Evolutionary conservation across 2,113 vertebrate genomes (phyloP).

Genomic region (Naja naja): DNA sequence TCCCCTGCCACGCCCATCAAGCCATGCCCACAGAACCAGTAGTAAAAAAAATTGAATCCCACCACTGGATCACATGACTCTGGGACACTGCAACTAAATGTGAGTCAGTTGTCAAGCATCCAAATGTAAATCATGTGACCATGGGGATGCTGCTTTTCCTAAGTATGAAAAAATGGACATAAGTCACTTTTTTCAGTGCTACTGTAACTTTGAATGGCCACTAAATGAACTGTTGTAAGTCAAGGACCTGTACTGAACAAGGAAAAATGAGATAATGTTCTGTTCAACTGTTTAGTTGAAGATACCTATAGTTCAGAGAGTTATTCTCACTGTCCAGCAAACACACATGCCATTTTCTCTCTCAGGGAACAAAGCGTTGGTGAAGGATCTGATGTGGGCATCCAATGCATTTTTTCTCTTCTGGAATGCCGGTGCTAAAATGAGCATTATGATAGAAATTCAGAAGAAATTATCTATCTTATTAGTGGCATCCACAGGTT

Average conservation of each 20-base stretch:
- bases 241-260: not conserved
- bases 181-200: not conserved
- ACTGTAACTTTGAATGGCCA: not conserved
- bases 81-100: too few species aligned
- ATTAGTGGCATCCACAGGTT: not conserved
- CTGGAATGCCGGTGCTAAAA: not conserved
- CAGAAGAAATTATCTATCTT: not conserved
- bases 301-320: not conserved
- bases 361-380: not conserved
- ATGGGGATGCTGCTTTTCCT: not conserved
- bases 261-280: not conserved
- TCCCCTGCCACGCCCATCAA: too few species aligned
- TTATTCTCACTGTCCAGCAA: not conserved
- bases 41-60: too few species aligned
- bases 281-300: not conserved
- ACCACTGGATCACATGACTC: not conserved
- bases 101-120: too few species aligned
- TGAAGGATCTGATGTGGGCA: not conserved
- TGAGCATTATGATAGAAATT: not conserved
- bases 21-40: too few species aligned
- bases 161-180: not conserved
- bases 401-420: not conserved
- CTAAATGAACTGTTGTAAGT: not conserved
- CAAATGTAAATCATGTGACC: too few species aligned
- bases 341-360: not conserved